These are phyloP conservation scores for Noturus placidus DNA, from an alignment of 2,113 vertebrate species.

Conservation along the genomic window DNA sequence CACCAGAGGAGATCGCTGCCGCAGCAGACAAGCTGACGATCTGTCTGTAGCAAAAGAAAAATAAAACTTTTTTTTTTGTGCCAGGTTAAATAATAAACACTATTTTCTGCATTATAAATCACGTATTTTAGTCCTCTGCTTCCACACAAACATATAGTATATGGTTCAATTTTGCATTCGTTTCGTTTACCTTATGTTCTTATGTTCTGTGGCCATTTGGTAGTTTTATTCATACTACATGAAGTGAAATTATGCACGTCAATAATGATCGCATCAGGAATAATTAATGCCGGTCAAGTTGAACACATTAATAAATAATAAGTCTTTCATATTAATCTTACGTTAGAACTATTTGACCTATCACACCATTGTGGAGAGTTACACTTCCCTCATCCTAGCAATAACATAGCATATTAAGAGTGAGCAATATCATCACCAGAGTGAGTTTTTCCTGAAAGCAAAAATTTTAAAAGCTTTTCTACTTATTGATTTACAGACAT, in stretches of 20 bases:
- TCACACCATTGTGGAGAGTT: background rate
- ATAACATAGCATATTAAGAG: background rate
- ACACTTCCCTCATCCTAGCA: background rate
- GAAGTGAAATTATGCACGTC: background rate
- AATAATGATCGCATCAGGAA: background rate
- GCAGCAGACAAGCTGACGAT: conserved; percentile 78
- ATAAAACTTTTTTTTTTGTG: background rate
- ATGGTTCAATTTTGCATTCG: background rate
- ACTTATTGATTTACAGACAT: background rate
- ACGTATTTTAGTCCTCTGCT: background rate
- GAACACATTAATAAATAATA: no score
- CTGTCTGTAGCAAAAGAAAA: conserved; percentile 68
- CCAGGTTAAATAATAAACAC: background rate
- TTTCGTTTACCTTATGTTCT: background rate
- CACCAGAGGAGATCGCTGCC: conserved; percentile 55
- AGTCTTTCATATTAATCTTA: background rate
- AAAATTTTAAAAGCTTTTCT: background rate
- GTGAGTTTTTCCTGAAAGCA: background rate
- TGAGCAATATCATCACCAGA: background rate
- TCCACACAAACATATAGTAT: background rate
- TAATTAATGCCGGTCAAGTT: background rate
- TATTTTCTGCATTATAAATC: background rate
- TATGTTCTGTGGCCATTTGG: background rate
- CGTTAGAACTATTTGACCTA: background rate
- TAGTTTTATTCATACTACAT: background rate